These are phyloP conservation scores for Axis porcinus DNA, from an alignment of 2,113 vertebrate species.

Conservation along the genomic window DNA sequence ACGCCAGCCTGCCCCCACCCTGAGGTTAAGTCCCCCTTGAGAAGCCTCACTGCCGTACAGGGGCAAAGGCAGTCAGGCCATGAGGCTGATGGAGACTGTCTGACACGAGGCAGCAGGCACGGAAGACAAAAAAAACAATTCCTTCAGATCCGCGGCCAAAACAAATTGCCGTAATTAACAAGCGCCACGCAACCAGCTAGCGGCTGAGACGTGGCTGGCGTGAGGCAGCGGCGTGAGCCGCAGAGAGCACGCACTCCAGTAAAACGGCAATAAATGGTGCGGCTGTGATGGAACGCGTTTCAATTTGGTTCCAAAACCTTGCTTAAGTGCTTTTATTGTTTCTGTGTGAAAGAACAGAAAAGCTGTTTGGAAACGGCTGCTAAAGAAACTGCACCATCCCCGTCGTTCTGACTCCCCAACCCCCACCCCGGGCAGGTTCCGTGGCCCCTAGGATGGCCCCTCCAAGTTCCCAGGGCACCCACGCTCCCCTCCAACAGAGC, in stretches of 20 bases:
- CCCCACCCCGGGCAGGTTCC: fast-evolving
- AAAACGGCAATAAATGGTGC: neutral
- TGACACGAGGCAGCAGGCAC: neutral
- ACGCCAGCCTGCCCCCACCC: neutral
- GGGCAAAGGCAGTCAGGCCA: neutral
- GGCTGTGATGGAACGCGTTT: neutral
- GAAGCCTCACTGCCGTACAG: neutral
- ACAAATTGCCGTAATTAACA: neutral
- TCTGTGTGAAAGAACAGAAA: constrained; percentile 47
- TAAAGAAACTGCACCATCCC: neutral
- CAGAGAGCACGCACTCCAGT: neutral
- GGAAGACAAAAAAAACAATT: constrained; percentile 1
- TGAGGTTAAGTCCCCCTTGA: neutral
- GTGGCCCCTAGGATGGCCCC: neutral
- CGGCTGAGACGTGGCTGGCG: neutral
- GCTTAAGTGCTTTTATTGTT: constrained; percentile 51
- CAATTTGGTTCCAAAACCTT: constrained; percentile 47
- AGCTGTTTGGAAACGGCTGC: neutral
- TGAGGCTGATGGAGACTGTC: neutral
- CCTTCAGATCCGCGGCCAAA: neutral
- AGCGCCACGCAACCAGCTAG: neutral
- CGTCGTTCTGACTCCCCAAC: fast-evolving
- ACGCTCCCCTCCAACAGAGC: neutral
- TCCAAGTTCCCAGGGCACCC: neutral
- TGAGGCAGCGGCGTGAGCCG: neutral